A percentile compares a stretch with the other conserved stretches of the same genome.
Evolutionary conservation across 2,797 vertebrate genomes (phyloP).

Genomic region (Halcyon badia): DNA sequence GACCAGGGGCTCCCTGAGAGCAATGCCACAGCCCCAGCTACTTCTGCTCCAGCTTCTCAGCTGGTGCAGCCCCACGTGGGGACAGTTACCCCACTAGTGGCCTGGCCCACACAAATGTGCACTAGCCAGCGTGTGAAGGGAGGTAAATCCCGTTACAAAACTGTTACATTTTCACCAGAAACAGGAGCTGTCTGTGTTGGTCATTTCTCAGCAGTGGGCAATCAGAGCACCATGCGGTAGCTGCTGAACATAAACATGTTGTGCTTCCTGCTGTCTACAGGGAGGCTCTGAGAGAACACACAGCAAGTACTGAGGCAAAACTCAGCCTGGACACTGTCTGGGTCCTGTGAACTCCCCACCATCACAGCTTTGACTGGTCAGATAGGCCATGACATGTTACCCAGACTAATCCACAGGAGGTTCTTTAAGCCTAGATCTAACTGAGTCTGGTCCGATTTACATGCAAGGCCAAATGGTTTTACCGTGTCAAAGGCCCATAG

Average conservation of each 20-base stretch:
- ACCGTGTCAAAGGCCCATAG: background rate
- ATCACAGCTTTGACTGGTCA: background rate
- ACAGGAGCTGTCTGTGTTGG: background rate
- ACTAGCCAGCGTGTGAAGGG: background rate
- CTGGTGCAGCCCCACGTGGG: fast-evolving
- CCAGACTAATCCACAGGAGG: background rate
- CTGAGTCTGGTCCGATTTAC: background rate
- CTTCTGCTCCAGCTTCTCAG: background rate
- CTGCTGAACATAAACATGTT: fast-evolving
- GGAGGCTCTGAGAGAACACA: background rate
- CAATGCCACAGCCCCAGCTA: background rate
- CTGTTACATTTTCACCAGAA: background rate
- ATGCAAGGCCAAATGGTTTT: background rate
- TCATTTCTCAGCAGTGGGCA: background rate
- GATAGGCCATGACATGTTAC: background rate
- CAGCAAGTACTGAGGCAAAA: background rate
- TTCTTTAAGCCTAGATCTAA: background rate
- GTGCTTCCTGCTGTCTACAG: background rate
- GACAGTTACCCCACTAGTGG: background rate
- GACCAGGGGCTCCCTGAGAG: fast-evolving
- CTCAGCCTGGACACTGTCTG: fast-evolving
- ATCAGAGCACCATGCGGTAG: fast-evolving
- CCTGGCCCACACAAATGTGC: background rate
- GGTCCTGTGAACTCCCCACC: background rate
- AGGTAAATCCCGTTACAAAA: background rate